Conservation (phyloP, 2,113 vertebrate species). For the Alligator sinensis region DNA sequence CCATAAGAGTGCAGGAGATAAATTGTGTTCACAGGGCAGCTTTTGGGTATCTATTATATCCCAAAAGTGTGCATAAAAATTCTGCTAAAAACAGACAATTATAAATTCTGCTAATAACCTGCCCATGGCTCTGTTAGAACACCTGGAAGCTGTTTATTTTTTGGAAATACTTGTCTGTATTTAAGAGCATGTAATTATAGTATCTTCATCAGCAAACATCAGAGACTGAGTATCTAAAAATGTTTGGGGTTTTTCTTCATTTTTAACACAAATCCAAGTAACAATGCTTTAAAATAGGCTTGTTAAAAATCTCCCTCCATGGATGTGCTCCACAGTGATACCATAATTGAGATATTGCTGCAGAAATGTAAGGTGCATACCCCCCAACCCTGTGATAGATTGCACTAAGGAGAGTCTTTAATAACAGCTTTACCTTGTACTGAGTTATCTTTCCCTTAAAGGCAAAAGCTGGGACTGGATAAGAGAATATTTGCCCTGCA, state of each 20-base stretch:
- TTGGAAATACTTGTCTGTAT: not conserved
- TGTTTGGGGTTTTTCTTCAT: not conserved
- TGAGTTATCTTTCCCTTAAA: not conserved
- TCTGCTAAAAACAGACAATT: not conserved
- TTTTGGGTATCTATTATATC: not conserved
- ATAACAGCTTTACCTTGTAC: conserved; percentile 58
- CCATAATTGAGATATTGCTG: not conserved
- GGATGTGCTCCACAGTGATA: not conserved
- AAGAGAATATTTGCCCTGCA: conserved; percentile 56
- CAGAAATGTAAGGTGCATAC: not conserved
- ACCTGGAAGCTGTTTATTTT: not conserved
- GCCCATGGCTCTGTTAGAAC: not conserved
- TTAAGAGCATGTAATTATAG: too few relatives aligned
- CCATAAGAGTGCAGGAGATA: fast-evolving
- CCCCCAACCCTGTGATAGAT: not conserved
- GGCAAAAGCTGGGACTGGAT: conserved; percentile 36
- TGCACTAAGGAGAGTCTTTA: not conserved
- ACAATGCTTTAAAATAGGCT: not conserved
- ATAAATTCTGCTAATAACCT: not conserved
- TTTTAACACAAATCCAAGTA: not conserved
- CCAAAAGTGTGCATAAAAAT: not conserved
- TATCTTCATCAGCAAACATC: not conserved
- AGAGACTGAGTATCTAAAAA: fast-evolving
- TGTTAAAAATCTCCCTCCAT: not conserved
- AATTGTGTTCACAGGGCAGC: not conserved